Evolutionary conservation across 2,113 vertebrate species (phyloP).

Genomic region (Hypanus sabinus): DNA sequence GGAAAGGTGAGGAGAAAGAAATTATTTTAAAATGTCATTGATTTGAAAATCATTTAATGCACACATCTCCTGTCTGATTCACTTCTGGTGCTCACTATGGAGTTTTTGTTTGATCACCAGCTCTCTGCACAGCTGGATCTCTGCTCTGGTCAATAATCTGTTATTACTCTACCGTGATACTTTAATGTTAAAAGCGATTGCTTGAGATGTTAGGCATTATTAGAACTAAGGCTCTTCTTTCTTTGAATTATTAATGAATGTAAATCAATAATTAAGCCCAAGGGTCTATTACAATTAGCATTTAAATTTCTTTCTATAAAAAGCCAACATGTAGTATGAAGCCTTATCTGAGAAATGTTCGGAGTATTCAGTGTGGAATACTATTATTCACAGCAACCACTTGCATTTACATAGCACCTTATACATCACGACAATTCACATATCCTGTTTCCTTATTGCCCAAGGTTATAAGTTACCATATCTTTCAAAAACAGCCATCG

Average conservation of each 20-base stretch:
- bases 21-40: neutral
- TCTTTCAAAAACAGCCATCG: neutral
- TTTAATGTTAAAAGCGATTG: neutral
- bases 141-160: constrained; percentile 24
- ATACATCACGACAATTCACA: too few species aligned
- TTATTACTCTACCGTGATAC: neutral
- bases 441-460: neutral
- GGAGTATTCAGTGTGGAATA: neutral
- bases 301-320: neutral
- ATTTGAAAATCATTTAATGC: constrained; percentile 12
- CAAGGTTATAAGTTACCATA: neutral
- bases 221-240: neutral
- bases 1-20: neutral
- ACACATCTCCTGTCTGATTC: neutral
- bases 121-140: neutral
- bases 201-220: neutral
- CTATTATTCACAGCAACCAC: neutral
- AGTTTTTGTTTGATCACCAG: neutral
- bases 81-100: neutral
- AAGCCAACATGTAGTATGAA: neutral
- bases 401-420: too few species aligned
- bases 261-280: neutral
- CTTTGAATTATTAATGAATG: constrained; percentile 23
- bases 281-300: neutral
- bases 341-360: neutral